Evolutionary conservation across 2,888 invertebrate species (phyloP).

Genomic region (Octonoba sinensis): DNA sequence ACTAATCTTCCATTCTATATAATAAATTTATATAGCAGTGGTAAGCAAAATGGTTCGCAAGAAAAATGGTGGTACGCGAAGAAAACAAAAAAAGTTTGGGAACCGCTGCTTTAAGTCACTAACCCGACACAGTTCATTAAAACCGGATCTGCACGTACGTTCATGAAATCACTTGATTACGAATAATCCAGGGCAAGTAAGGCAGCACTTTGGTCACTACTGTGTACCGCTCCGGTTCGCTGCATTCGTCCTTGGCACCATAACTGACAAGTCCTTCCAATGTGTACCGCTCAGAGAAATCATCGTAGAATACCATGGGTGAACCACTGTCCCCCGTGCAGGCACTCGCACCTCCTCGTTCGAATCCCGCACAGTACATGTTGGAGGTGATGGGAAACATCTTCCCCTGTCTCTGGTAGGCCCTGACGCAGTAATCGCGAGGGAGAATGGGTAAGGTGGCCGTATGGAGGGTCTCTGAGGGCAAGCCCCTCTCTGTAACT

Average conservation of each 20-base stretch:
- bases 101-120: no score
- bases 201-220: conserved; percentile 21
- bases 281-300: neutral
- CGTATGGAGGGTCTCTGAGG: conserved; percentile 36
- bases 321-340: conserved; percentile 61
- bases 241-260: neutral
- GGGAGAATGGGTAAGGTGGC: conserved; percentile 62
- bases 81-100: no score
- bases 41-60: no score
- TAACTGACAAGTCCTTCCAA: conserved; percentile 34
- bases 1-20: no score
- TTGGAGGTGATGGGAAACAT: neutral
- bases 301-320: conserved; percentile 20
- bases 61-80: no score
- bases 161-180: no score
- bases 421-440: conserved; percentile 37
- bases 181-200: neutral
- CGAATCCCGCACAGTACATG: conserved; percentile 56
- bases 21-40: no score
- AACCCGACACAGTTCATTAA: no score
- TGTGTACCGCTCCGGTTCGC: conserved; percentile 7
- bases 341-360: conserved; percentile 6
- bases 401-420: conserved; percentile 28
- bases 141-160: no score
- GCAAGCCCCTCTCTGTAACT: conserved; percentile 32